Conservation (phyloP, 2,888 invertebrate species). For the Coleophora deauratella region DNA sequence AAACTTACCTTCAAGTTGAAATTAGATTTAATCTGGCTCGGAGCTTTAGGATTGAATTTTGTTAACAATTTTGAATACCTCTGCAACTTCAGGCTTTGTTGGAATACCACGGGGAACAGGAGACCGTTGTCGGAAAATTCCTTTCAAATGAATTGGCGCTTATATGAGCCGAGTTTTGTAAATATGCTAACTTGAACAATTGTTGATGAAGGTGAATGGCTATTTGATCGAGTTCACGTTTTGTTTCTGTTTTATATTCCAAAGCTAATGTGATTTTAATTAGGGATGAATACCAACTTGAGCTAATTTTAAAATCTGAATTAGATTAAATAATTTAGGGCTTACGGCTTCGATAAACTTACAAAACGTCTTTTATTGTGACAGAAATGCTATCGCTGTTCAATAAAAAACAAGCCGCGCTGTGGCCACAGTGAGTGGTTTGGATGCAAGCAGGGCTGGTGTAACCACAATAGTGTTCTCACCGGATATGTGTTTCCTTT, state of each 20-base stretch:
- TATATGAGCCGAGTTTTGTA: slow-evolving; percentile 58
- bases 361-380: too few species aligned
- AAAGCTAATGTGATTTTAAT: too few species aligned
- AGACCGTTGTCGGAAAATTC: slow-evolving; percentile 66
- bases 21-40: slow-evolving; percentile 74
- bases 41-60: slow-evolving; percentile 74
- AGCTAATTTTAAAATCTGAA: too few species aligned
- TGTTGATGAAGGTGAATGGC: slow-evolving; percentile 37
- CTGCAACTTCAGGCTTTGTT: slow-evolving; percentile 72
- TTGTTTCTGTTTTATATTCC: slow-evolving; percentile 16
- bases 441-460: too few species aligned
- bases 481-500: slow-evolving; percentile 47
- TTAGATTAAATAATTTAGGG: too few species aligned
- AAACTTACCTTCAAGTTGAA: slow-evolving; percentile 73
- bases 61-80: slow-evolving; percentile 74
- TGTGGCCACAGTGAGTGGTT: too few species aligned
- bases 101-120: slow-evolving; percentile 68
- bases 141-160: slow-evolving; percentile 67
- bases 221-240: slow-evolving; percentile 52
- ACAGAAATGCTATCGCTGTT: too few species aligned
- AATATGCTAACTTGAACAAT: slow-evolving; percentile 47
- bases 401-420: too few species aligned
- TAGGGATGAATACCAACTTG: too few species aligned
- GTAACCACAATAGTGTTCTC: not conserved
- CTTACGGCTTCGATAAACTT: too few species aligned